These are phyloP conservation scores for Arctocebus calabarensis DNA, from an alignment of 2,797 vertebrate species.

Conservation along the genomic window DNA sequence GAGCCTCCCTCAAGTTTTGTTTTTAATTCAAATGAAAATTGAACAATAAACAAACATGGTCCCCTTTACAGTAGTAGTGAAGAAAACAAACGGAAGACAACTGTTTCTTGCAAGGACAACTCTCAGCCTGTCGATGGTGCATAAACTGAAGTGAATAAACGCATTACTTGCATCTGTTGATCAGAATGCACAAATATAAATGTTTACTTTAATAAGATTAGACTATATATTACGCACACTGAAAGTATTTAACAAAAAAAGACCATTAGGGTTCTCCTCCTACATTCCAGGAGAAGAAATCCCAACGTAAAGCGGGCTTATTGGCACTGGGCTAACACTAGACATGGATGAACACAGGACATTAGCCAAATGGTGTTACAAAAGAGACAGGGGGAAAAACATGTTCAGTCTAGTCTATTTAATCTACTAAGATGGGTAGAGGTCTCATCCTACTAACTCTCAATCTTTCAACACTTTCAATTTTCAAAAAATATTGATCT, in stretches of 20 bases:
- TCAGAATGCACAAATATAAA: slow-evolving; percentile 45
- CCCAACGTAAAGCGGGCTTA: background rate
- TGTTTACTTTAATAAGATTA: background rate
- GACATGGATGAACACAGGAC: background rate
- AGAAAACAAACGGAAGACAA: slow-evolving; percentile 45
- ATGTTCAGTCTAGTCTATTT: background rate
- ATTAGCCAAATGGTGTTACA: background rate
- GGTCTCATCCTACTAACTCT: background rate
- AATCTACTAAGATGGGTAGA: background rate
- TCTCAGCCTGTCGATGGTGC: background rate
- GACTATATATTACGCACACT: slow-evolving; percentile 8
- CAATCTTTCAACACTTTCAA: background rate
- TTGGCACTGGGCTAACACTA: background rate
- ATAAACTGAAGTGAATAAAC: background rate
- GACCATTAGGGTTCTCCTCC: background rate
- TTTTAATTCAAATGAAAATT: slow-evolving; percentile 58
- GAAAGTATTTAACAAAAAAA: slow-evolving; percentile 23
- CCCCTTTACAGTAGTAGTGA: background rate
- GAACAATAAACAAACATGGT: slow-evolving; percentile 2
- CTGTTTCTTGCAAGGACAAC: background rate
- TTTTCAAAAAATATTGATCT: background rate
- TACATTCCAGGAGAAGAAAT: slow-evolving; percentile 14
- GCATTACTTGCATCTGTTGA: background rate
- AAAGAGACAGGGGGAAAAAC: background rate
- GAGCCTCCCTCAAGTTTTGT: background rate